Base-by-base conservation (phyloP, 2,888 invertebrate genomes). In the Meiosimyza decipiens region DNA sequence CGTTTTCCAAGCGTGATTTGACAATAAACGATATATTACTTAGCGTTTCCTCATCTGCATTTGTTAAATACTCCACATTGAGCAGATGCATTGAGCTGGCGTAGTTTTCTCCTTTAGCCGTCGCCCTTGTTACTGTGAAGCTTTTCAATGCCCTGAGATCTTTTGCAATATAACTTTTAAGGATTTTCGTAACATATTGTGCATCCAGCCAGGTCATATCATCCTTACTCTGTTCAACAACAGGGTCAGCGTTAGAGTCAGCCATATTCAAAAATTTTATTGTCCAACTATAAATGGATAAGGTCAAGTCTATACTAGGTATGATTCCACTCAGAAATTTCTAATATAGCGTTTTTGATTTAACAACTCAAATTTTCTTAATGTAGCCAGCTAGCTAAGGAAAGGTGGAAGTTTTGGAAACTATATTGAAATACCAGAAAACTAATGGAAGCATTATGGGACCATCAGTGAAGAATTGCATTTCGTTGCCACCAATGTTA, bases 31-130 rank as follows among this genome's bases (percentile, higher is more conserved):
- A 77, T 11, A 74, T 60, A 2, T 74, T 74, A 69, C 79, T 75
- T 22, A 64, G 4, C 9, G 51, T 18, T 22, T 75, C 72, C 9
- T 71, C 65, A 33, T 77, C 74, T 6, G 47, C 40, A 12, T 74
- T 51, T 33, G 69, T 59, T 15, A 49, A 71, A 64, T 79, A 82
- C 16, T 79, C 71, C 0, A 80, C 76, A 12, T 66, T 77, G 33
- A 83, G 70, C 18, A 82, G 75, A 75, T 79, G 78, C 74, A 84
- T 76, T 6, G 75, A 75, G 73, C 83, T 82, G 3, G 79, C 80
- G 72, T 79, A 84, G 73, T 84, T 81, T 75, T 83, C 83, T 28
- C 83, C 82, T 72, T 82, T 83, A 1, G 71, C 77, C 0, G 81
- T 82, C 0, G 82, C 83, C 49, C 80, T 78, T 54, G 75, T 73